Evolutionary conservation across 2,797 vertebrate genomes (phyloP).

Genomic region (Austrolebias charrua): DNA sequence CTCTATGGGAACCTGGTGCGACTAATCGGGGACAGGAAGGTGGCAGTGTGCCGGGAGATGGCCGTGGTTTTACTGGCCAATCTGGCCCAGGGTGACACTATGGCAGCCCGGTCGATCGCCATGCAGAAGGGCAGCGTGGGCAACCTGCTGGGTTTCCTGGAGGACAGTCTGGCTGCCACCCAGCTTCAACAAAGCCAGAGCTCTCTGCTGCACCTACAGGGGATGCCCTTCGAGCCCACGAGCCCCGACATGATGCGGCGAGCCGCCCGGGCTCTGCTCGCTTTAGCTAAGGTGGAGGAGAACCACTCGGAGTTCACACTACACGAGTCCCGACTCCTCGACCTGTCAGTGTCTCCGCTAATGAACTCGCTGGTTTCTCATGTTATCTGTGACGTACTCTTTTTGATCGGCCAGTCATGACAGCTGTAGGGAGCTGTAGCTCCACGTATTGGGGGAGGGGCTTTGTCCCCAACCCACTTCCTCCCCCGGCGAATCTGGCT

Average conservation of each 20-base stretch:
- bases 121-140: conserved; percentile 98
- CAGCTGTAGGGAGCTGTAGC: conserved; percentile 94
- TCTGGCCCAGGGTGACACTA: conserved; percentile 93
- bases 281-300: conserved; percentile 98
- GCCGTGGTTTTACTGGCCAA: conserved; percentile 97
- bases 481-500: conserved; percentile 74
- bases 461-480: conserved; percentile 48
- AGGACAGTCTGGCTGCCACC: conserved; percentile 97
- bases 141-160: conserved; percentile 95
- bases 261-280: conserved; percentile 94
- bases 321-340: conserved; percentile 97
- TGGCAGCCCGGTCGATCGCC: conserved; percentile 92
- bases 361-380: conserved; percentile 99
- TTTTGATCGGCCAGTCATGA: conserved; percentile 99
- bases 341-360: conserved; percentile 97
- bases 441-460: conserved; percentile 74
- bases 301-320: conserved; percentile 99
- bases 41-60: conserved; percentile 98
- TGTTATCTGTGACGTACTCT: conserved; percentile 99
- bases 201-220: conserved; percentile 94
- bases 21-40: conserved; percentile 96
- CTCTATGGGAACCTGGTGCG: conserved; percentile 96
- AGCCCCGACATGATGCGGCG: conserved; percentile 99
- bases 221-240: conserved; percentile 96
- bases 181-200: conserved; percentile 98